Percentiles rank a stretch among this genome's conserved stretches.
Conservation (phyloP, 2,888 invertebrate species). For the Habrosyne pyritoides region DNA sequence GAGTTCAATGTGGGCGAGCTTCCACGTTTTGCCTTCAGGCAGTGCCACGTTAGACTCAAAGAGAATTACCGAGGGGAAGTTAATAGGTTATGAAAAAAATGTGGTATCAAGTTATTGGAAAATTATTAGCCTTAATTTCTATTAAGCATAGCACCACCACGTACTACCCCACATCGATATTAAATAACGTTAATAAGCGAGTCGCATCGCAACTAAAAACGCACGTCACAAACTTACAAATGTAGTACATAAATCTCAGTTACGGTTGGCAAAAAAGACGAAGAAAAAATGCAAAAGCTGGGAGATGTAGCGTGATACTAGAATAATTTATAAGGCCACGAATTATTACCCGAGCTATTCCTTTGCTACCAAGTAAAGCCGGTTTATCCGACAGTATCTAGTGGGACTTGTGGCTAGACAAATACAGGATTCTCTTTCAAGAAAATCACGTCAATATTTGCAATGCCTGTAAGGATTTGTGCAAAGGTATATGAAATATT, state of each 20-base stretch:
- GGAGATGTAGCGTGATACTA: not conserved
- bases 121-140: too few species aligned
- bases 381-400: not conserved
- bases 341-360: not conserved
- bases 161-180: too few species aligned
- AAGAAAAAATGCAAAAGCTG: conserved; percentile 3
- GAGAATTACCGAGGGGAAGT: too few species aligned
- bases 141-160: too few species aligned
- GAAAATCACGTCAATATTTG: not conserved
- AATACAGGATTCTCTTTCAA: not conserved
- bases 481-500: not conserved
- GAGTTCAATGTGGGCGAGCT: too few species aligned
- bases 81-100: too few species aligned
- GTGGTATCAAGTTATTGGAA: too few species aligned
- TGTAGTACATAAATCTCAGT: not conserved
- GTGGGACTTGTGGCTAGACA: not conserved
- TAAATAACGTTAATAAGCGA: not conserved
- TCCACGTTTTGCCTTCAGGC: too few species aligned
- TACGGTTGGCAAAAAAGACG: not conserved
- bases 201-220: not conserved
- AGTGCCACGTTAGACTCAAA: too few species aligned
- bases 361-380: not conserved
- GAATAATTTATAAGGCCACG: conserved; percentile 1
- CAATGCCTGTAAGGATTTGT: not conserved
- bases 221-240: not conserved